Base-by-base conservation (phyloP, 2,113 vertebrate species). In the Bucco capensis region DNA sequence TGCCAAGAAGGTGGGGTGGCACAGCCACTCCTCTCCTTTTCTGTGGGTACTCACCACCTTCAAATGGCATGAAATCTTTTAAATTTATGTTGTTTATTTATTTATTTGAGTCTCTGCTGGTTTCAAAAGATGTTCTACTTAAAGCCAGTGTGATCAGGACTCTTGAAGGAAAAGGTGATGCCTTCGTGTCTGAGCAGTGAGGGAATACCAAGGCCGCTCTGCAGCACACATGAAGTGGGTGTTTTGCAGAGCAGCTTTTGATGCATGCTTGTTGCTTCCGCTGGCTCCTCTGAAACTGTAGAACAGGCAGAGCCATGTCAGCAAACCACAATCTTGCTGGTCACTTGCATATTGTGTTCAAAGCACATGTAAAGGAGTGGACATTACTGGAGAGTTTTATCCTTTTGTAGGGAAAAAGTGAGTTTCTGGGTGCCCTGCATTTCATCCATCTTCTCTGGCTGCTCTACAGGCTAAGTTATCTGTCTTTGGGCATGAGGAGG, bases 241-340 rank as follows among this genome's bases (percentile, higher is more conserved):
- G 90, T 83, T 94, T 57, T 86, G 90, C 76, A 88, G 53, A 86
- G 81, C 74, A 82, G 88, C 82, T 91, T 84, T 91, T 96, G 82
- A 85, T 91, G 50, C 89, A 24, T 0, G 4, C 64, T 82, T 61
- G 74, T 91, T 30, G 5, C 69, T 47, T 60, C 83, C 44, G 60
- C 67, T 44, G 54, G 33, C 85, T 57, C 46, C 75, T 91, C 64
- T 71, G 93, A 86, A 64, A 93, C 44, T 67, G 69, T 72, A 86
- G 83, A 91, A 64, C 69, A 18, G 1, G 2, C 88, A 42, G 82
- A 88, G 72, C 72, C 1, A 0, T 81, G 79, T 92, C 93, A 86
- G 88, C 76, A 75, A 75, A 88, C 57, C 49, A 6, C 56, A 86
- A 2, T 61, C 44, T 62, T 0, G 1, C 61, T 40, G 37, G 35